A percentile compares a stretch with the other conserved stretches of the same genome.
These are phyloP conservation scores for cattle (Bos taurus) DNA, from an alignment of 2,113 vertebrate species.

Conservation along the genomic window ARS-UCD2.0 NC_037338.1:74455001-74455500, in stretches of 20 bases:
- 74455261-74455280: neutral
- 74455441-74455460: neutral
- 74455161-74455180: neutral
- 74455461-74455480: neutral
- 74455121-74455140: neutral
- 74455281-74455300: neutral
- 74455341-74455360: neutral
- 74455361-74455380: neutral
- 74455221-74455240: neutral
- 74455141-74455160: neutral
- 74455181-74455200: neutral
- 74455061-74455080: neutral
- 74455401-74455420: neutral
- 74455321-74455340: neutral
- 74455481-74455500: neutral
- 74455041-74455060: conserved; percentile 17
- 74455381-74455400: neutral
- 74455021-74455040: neutral
- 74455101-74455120: conserved; percentile 13
- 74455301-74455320: neutral
- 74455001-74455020: neutral
- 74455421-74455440: neutral
- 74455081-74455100: neutral
- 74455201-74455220: neutral
- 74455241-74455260: neutral